Percentiles rank a stretch among this genome's conserved stretches.
These are phyloP conservation scores for Leptobrachium ailaonicum DNA, from an alignment of 2,113 vertebrate genomes.

Conservation along the genomic window DNA sequence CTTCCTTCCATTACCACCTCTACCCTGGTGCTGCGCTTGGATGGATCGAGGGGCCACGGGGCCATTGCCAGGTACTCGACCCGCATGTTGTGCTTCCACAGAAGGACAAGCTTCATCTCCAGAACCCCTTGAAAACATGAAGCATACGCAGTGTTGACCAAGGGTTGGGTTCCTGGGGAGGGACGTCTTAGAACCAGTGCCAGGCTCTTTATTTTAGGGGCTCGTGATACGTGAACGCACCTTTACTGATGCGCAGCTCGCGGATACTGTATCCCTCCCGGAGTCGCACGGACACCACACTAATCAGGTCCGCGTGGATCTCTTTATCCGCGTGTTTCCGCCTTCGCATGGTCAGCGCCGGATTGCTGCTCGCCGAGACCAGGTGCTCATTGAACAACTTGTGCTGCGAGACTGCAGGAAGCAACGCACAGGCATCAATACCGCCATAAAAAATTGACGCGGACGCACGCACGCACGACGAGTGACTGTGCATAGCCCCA, in stretches of 20 bases:
- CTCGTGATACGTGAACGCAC: slow-evolving; percentile 58
- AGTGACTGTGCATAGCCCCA: too few relatives aligned
- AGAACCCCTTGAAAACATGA: slow-evolving; percentile 76
- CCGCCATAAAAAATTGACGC: too few relatives aligned
- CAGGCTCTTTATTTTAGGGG: too few relatives aligned
- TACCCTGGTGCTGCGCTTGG: slow-evolving; percentile 82
- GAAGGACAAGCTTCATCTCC: slow-evolving; percentile 90
- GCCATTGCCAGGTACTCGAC: slow-evolving; percentile 90
- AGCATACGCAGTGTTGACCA: not conserved
- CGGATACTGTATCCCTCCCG: slow-evolving; percentile 95
- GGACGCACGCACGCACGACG: too few relatives aligned
- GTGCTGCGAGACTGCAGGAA: slow-evolving; percentile 79
- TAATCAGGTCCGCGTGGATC: slow-evolving; percentile 88
- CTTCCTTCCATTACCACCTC: slow-evolving; percentile 98
- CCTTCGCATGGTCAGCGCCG: slow-evolving; percentile 86
- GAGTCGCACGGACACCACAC: slow-evolving; percentile 89
- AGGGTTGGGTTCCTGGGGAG: too few relatives aligned
- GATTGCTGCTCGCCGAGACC: slow-evolving; percentile 92
- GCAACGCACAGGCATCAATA: too few relatives aligned
- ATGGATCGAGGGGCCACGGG: slow-evolving; percentile 84
- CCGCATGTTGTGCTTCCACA: slow-evolving; percentile 99
- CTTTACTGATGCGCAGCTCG: slow-evolving; percentile 90
- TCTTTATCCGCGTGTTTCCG: slow-evolving; percentile 98
- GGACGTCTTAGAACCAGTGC: too few relatives aligned
- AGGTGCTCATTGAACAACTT: slow-evolving; percentile 95